Percentiles rank a stretch among this genome's conserved stretches.
Conservation (phyloP, 2,888 invertebrate species). For the Leptogaster cylindrica region DNA sequence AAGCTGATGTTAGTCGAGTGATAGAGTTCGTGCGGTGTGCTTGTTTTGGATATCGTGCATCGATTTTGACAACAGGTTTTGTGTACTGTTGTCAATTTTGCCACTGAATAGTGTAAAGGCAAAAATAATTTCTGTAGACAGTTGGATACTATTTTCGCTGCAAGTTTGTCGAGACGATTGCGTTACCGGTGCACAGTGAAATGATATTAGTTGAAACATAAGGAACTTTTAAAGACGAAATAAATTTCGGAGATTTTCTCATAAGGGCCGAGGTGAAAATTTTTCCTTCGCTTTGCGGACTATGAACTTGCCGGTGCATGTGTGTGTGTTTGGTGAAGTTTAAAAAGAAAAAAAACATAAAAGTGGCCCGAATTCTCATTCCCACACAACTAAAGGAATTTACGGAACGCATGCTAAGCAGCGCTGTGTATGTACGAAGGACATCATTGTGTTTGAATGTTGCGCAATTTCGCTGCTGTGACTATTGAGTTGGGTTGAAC, state of each 20-base stretch:
- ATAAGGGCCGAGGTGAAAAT: slow-evolving; percentile 32
- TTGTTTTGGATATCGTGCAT: neutral
- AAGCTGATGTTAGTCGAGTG: slow-evolving; percentile 50
- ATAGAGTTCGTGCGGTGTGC: slow-evolving; percentile 49
- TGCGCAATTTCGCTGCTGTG: slow-evolving; percentile 45
- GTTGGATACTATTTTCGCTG: too few relatives aligned
- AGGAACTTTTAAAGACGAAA: too few relatives aligned
- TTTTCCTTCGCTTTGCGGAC: slow-evolving; percentile 39
- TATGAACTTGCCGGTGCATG: slow-evolving; percentile 31
- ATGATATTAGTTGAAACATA: too few relatives aligned
- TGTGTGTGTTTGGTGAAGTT: slow-evolving; percentile 18
- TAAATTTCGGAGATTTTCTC: slow-evolving; percentile 25
- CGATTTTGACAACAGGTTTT: too few relatives aligned
- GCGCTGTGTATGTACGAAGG: slow-evolving; percentile 7
- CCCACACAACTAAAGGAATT: slow-evolving; percentile 25
- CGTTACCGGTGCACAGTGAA: too few relatives aligned
- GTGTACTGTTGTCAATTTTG: too few relatives aligned
- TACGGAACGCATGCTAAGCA: neutral
- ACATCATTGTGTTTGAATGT: slow-evolving; percentile 37
- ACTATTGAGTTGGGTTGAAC: slow-evolving; percentile 21
- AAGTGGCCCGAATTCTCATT: too few relatives aligned
- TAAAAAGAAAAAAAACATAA: slow-evolving; percentile 16
- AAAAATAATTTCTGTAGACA: too few relatives aligned
- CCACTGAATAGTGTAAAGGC: too few relatives aligned
- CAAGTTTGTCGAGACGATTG: too few relatives aligned